These are phyloP conservation scores for Andrena dorsata DNA, from an alignment of 2,888 invertebrate species.

Conservation along the genomic window DNA sequence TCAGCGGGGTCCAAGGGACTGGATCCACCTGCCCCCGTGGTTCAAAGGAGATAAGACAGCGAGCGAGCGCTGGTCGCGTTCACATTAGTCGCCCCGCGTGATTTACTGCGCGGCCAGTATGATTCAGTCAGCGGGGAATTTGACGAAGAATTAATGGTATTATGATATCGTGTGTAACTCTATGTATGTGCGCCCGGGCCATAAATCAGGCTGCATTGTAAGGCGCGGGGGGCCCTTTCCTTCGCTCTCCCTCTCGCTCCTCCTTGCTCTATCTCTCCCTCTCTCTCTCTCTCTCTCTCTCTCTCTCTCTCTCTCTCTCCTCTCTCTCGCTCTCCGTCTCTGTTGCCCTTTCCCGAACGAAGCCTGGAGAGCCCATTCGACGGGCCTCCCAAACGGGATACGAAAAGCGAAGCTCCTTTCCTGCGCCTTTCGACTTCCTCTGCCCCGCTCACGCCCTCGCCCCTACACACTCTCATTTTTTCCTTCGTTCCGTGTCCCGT, in stretches of 20 bases:
- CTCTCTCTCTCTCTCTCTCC: slow-evolving; percentile 29
- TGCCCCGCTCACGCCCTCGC: slow-evolving; percentile 26
- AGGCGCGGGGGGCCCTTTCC: slow-evolving; percentile 77
- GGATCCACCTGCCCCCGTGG: slow-evolving; percentile 82
- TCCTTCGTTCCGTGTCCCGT: neutral
- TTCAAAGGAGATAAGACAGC: slow-evolving; percentile 81
- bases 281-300: slow-evolving; percentile 11
- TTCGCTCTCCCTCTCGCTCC: slow-evolving; percentile 39
- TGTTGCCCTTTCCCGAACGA: slow-evolving; percentile 61
- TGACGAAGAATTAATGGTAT: slow-evolving; percentile 85
- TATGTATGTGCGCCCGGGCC: slow-evolving; percentile 83
- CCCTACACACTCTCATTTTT: neutral
- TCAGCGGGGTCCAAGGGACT: slow-evolving; percentile 65
- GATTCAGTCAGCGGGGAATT: slow-evolving; percentile 85
- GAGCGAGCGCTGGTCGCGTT: slow-evolving; percentile 79
- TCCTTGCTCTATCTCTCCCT: slow-evolving; percentile 19
- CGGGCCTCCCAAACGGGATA: slow-evolving; percentile 75
- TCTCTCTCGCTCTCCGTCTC: slow-evolving; percentile 9
- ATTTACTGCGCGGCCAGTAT: slow-evolving; percentile 84
- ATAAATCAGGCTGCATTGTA: slow-evolving; percentile 85
- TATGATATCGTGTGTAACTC: slow-evolving; percentile 85
- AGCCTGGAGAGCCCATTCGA: slow-evolving; percentile 84
- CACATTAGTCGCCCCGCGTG: slow-evolving; percentile 84
- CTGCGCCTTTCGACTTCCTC: slow-evolving; percentile 23
- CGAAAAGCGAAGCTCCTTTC: slow-evolving; percentile 71